phyloP scores from a whole-genome alignment of 2,113 vertebrate genomes.

The Forbesichthys agassizii region DNA sequence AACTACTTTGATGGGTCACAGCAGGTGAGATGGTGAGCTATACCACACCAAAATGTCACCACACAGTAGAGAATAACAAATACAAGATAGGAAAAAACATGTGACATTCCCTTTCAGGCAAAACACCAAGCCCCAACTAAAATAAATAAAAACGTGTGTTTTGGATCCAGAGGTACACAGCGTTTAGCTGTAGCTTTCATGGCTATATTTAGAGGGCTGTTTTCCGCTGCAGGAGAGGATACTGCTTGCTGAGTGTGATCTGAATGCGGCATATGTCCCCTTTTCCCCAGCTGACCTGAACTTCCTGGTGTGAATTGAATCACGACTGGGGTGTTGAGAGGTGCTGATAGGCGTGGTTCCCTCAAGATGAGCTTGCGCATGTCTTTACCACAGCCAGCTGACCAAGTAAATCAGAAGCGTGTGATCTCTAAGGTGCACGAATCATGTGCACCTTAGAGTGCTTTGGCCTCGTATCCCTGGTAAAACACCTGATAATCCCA shows the following conservation, averaged over 20 bases:
- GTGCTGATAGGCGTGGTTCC: constrained; percentile 44
- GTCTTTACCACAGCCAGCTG: constrained; percentile 24
- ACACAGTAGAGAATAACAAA: too few species aligned
- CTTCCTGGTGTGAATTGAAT: constrained; percentile 70
- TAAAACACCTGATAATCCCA: neutral
- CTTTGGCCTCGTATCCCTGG: neutral
- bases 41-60: too few species aligned
- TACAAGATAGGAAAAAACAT: too few species aligned
- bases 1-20: too few species aligned
- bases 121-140: constrained; percentile 17
- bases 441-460: neutral
- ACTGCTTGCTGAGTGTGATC: constrained; percentile 50
- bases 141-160: neutral
- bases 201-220: constrained; percentile 63
- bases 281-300: constrained; percentile 45
- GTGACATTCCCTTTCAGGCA: too few species aligned
- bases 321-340: constrained; percentile 49
- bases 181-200: constrained; percentile 30
- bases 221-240: constrained; percentile 57
- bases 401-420: constrained; percentile 27
- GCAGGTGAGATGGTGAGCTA: too few species aligned
- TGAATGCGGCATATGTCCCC: constrained; percentile 50
- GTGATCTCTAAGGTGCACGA: constrained; percentile 8
- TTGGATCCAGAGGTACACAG: constrained; percentile 38
- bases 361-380: constrained; percentile 32